A percentile compares a stretch with the other conserved stretches of the same genome.
Conservation (phyloP, 2,113 vertebrate species). For the Protomyctophum bolini region DNA sequence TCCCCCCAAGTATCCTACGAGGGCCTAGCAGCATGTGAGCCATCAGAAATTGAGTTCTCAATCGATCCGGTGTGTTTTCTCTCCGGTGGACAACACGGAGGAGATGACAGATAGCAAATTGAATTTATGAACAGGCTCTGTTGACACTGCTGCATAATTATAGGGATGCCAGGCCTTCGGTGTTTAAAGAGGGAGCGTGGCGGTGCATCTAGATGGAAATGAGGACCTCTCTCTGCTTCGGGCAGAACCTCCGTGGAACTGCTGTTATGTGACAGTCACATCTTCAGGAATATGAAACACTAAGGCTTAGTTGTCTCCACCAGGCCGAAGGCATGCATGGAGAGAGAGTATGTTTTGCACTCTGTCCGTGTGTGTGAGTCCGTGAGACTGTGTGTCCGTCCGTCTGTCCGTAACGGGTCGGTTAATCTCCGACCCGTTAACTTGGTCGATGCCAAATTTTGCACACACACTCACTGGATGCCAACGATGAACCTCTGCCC, state of each 20-base stretch:
- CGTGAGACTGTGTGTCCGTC: too few relatives aligned
- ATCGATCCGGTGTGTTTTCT: constrained; percentile 62
- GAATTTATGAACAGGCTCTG: constrained; percentile 74
- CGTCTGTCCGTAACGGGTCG: too few relatives aligned
- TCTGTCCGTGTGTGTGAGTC: too few relatives aligned
- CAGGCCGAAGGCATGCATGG: too few relatives aligned
- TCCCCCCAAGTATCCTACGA: constrained; percentile 41
- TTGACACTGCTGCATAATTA: constrained; percentile 75
- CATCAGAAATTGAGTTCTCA: constrained; percentile 67
- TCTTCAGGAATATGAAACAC: constrained; percentile 26
- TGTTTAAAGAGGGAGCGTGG: constrained; percentile 48
- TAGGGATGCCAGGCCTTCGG: constrained; percentile 58
- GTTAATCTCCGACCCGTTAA: too few relatives aligned
- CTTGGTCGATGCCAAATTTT: too few relatives aligned
- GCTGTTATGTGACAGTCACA: constrained; percentile 16
- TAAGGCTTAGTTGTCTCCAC: too few relatives aligned
- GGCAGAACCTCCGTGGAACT: not conserved
- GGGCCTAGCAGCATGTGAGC: constrained; percentile 43
- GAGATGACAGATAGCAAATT: constrained; percentile 77
- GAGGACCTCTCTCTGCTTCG: constrained; percentile 5
- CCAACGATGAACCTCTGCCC: too few relatives aligned
- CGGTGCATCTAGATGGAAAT: constrained; percentile 33
- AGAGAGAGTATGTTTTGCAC: too few relatives aligned
- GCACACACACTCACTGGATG: too few relatives aligned
- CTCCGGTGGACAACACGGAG: constrained; percentile 49